Percentiles rank a stretch among this genome's conserved stretches.
These are phyloP conservation scores for Centropus bengalensis DNA, from an alignment of 2,113 vertebrate species.

Conservation along the genomic window DNA sequence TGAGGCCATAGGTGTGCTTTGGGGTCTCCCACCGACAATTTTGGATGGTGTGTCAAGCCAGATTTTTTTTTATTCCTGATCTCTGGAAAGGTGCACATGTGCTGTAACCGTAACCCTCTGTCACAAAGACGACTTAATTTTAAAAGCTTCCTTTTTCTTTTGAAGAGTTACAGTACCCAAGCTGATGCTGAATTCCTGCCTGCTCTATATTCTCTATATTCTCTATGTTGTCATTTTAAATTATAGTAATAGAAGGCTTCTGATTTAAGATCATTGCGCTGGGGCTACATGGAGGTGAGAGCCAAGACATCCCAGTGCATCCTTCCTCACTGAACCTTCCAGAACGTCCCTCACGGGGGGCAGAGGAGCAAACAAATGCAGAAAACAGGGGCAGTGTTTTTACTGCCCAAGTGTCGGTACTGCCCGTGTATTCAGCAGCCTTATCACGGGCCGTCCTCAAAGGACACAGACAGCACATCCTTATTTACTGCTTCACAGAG, in stretches of 20 bases:
- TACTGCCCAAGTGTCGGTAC: background rate
- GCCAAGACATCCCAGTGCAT: background rate
- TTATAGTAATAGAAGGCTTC: background rate
- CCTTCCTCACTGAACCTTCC: background rate
- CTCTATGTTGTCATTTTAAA: background rate
- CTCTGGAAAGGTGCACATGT: background rate
- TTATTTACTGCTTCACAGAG: background rate
- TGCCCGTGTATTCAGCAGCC: background rate
- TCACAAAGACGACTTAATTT: background rate
- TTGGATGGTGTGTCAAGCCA: background rate
- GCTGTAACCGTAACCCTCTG: background rate
- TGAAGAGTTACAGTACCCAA: background rate
- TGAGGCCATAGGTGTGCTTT: rapidly evolving
- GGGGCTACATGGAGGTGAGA: background rate
- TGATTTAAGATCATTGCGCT: background rate
- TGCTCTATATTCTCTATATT: background rate
- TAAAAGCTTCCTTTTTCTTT: background rate
- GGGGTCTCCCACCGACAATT: background rate
- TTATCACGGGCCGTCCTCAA: background rate
- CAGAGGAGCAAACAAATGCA: background rate
- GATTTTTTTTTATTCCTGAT: background rate
- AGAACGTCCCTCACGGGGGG: background rate
- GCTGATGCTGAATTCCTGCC: background rate
- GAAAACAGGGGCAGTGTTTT: background rate
- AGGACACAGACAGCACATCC: background rate